These are phyloP conservation scores for Triops cancriformis DNA, from an alignment of 1,140 invertebrate genomes.

Conservation along the genomic window DNA sequence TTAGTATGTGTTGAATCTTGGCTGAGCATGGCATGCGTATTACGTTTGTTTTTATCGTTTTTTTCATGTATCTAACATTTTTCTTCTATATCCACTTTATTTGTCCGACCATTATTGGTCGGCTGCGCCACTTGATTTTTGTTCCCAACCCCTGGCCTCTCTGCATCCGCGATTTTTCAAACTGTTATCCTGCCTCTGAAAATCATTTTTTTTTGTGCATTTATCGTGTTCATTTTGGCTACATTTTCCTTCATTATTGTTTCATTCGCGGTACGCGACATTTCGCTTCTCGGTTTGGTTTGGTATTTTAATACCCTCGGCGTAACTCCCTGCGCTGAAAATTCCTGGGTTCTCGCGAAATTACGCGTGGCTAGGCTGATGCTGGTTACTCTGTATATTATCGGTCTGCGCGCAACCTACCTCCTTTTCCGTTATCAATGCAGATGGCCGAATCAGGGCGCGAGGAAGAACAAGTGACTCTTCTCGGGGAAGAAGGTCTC, in stretches of 20 bases:
- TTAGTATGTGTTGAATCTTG: neutral
- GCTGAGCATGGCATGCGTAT: conserved; percentile 6
- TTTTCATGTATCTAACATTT: conserved; percentile 1
- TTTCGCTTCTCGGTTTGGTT: neutral
- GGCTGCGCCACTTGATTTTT: neutral
- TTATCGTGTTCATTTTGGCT: neutral
- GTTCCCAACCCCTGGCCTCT: conserved; percentile 1
- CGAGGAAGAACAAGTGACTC: conserved; percentile 86
- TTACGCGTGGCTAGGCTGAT: conserved; percentile 8
- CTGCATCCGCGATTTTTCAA: neutral
- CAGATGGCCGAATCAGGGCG: conserved; percentile 49
- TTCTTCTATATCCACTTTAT: neutral
- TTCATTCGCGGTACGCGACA: neutral
- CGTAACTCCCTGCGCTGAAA: neutral
- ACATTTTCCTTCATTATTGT: neutral
- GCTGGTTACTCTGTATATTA: conserved; percentile 14
- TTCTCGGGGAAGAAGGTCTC: conserved; percentile 87
- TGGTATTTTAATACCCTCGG: neutral
- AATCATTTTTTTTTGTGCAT: neutral
- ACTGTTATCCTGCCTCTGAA: neutral
- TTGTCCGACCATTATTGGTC: conserved; percentile 2
- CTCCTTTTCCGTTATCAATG: conserved; percentile 2
- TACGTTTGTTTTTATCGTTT: neutral
- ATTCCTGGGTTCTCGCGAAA: neutral
- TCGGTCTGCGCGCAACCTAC: neutral